Conservation (phyloP, 2,888 invertebrate species). For the Tanypteryx hageni region DNA sequence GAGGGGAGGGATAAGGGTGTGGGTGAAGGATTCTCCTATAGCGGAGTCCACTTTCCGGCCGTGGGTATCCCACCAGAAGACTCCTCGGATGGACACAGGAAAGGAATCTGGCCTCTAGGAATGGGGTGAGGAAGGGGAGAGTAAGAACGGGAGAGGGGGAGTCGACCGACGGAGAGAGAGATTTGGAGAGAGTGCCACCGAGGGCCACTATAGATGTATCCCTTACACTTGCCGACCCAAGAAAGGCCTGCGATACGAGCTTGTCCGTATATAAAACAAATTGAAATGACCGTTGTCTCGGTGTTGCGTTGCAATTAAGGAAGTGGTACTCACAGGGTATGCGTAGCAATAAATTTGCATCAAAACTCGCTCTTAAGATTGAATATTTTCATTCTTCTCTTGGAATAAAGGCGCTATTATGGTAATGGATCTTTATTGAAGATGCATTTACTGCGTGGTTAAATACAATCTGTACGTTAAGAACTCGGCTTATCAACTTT, state of each 20-base stretch:
- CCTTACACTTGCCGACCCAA: neutral
- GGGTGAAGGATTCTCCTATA: slow-evolving; percentile 9
- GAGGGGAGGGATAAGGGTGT: neutral
- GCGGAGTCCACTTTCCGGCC: slow-evolving; percentile 67
- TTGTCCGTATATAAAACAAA: slow-evolving; percentile 18
- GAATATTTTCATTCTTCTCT: no score
- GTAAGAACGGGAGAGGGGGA: slow-evolving; percentile 47
- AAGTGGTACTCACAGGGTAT: neutral
- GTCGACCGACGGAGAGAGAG: neutral
- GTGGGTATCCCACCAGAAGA: slow-evolving; percentile 68
- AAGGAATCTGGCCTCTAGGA: neutral
- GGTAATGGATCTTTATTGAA: no score
- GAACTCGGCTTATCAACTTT: no score
- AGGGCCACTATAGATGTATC: slow-evolving; percentile 1
- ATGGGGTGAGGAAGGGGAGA: slow-evolving; percentile 32
- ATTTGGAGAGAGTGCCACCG: slow-evolving; percentile 1
- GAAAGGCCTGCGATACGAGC: slow-evolving; percentile 1
- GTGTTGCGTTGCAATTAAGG: neutral
- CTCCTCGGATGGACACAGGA: slow-evolving; percentile 30
- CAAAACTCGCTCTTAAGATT: no score
- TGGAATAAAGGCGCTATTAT: no score
- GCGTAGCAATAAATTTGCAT: no score
- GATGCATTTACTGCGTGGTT: no score
- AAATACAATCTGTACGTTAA: no score
- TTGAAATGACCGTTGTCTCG: slow-evolving; percentile 4